Base-by-base conservation (phyloP, 2,113 vertebrate species). In the Glaucidium brasilianum region DNA sequence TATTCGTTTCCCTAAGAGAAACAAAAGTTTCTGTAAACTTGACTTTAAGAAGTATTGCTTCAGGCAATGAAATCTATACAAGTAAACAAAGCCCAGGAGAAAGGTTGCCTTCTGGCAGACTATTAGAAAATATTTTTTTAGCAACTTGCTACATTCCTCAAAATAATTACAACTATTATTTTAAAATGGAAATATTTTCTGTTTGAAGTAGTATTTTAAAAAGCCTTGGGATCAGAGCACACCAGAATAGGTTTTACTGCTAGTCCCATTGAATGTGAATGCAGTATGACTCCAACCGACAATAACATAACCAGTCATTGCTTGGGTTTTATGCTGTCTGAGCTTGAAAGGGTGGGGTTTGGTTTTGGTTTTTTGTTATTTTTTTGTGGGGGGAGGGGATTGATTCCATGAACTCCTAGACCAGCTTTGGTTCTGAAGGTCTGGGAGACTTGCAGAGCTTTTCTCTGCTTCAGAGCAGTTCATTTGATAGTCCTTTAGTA, bases 51-150 rank as follows among this genome's bases (percentile, higher is more conserved):
- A 94, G 85, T 88, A 88, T 85, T 97, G 97, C 93, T 96, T 72
- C 55, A 91, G 94, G 95, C 97, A 95, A 85, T 90, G 94, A 94
- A 81, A 88, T 66, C 79, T 92, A 67, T 15, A 75, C 59, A 93
- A 94, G 77, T 85, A 94, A 97, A 96, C 90, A 92, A 96, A 97
- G 76, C 91, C 96, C 97, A 91, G 86, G 88, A 96, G 83, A 60
- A 41, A 90, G 32, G 50, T 73, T 96, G 93, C 94, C 93, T 97
- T 95, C 82, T 94, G 92, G 89, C 88, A 84, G 32, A 59, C 21
- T 55, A 67, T 82, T 92, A 92, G 71, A 93, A 94, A 97, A 88
- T 25, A 66, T 50, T 94, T 95, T 85, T 93, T 92, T 69, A 82
- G 74, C 50, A 95, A 91, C 37, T 77, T 93, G 77, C 81, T 82